Conservation (phyloP, 2,113 vertebrate species). For the Tenrec ecaudatus region DNA sequence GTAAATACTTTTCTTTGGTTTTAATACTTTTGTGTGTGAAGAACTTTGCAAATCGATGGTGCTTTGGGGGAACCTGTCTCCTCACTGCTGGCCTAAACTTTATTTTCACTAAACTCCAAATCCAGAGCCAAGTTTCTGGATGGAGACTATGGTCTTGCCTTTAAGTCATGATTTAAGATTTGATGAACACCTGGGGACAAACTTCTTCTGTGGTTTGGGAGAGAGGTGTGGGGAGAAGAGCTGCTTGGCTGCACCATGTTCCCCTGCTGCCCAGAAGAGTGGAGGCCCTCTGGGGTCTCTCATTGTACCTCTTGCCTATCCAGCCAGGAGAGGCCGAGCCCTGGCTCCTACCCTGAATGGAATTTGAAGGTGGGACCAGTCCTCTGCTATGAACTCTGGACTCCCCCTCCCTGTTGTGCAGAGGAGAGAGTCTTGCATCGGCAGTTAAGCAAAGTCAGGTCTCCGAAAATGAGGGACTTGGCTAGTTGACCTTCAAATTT, state of each 20-base stretch:
- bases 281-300: not conserved
- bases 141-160: not conserved
- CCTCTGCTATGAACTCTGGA: not conserved
- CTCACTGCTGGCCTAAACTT: not conserved
- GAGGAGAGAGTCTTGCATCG: not conserved
- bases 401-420: not conserved
- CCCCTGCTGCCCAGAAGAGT: fast-evolving
- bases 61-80: not conserved
- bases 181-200: constrained; percentile 8
- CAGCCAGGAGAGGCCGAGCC: not conserved
- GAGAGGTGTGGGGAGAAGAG: not conserved
- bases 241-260: not conserved
- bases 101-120: constrained; percentile 3
- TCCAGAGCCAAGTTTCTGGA: not conserved
- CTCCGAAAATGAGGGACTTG: not conserved
- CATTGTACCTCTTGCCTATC: not conserved
- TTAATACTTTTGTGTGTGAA: not conserved
- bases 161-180: constrained; percentile 2
- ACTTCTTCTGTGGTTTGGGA: not conserved
- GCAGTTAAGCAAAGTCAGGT: not conserved
- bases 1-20: constrained; percentile 40
- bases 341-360: not conserved
- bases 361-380: not conserved
- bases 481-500: not conserved
- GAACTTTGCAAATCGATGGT: not conserved